Conservation (phyloP, 2,888 invertebrate species). For the Pristionchus exspectatus region DNA sequence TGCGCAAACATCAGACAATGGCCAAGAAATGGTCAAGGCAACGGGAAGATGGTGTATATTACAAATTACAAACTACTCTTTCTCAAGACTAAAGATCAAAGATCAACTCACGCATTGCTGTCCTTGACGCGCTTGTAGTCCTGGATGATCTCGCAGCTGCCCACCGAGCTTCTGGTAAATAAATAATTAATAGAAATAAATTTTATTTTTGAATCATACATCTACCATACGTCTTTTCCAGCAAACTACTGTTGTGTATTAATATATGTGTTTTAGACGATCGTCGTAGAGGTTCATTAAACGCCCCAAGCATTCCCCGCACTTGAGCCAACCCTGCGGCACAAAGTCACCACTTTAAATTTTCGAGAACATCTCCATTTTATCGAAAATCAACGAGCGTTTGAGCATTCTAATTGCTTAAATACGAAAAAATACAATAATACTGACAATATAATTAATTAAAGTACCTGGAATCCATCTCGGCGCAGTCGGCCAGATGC, state of each 20-base stretch:
- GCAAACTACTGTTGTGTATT: background rate
- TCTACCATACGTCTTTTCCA: background rate
- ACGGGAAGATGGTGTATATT: no score
- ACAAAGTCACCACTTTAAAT: background rate
- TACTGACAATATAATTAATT: background rate
- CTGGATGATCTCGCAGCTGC: constrained; percentile 75
- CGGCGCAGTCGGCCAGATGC: constrained; percentile 73
- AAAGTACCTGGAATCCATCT: constrained; percentile 71
- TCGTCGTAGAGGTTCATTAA: no score
- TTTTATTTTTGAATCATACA: background rate
- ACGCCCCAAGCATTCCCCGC: background rate
- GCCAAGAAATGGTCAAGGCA: no score
- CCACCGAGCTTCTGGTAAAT: constrained; percentile 64
- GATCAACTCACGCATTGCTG: constrained; percentile 34
- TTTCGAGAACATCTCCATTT: background rate
- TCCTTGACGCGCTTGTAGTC: constrained; percentile 73
- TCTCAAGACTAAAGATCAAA: background rate
- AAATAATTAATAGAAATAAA: background rate
- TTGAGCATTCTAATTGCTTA: background rate
- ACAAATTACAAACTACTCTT: no score
- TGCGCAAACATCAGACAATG: no score
- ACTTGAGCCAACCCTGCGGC: background rate
- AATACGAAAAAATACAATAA: background rate
- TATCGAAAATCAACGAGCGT: background rate
- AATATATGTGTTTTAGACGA: no score